These are phyloP conservation scores for Hydriomena furcata DNA, from an alignment of 2,888 invertebrate genomes.

Conservation along the genomic window DNA sequence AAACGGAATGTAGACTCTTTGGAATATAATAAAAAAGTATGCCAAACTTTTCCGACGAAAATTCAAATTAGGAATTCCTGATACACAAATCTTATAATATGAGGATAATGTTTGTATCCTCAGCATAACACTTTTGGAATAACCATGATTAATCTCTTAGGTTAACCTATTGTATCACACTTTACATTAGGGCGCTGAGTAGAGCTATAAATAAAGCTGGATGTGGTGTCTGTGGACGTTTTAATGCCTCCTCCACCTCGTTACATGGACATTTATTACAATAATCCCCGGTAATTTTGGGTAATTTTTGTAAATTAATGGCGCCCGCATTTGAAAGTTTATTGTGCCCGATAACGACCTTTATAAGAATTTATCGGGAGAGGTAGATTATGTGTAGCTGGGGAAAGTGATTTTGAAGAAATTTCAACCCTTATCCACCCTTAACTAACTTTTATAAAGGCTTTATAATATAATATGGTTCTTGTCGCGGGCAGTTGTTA, in stretches of 20 bases:
- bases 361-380: conserved; percentile 18
- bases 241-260: conserved; percentile 49
- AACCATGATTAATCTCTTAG: not conserved
- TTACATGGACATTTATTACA: conserved; percentile 51
- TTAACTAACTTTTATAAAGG: too few species aligned
- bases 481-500: too few species aligned
- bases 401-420: conserved; percentile 1
- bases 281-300: conserved; percentile 55
- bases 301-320: conserved; percentile 47
- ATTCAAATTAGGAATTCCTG: too few species aligned
- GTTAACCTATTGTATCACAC: conserved; percentile 10
- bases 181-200: conserved; percentile 37
- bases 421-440: too few species aligned
- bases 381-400: not conserved
- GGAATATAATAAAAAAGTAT: too few species aligned
- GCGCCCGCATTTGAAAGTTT: conserved; percentile 24
- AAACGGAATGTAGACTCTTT: too few species aligned
- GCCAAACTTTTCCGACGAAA: too few species aligned
- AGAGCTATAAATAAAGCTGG: conserved; percentile 43
- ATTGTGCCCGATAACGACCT: conserved; percentile 8
- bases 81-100: too few species aligned
- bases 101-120: too few species aligned
- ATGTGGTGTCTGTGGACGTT: conserved; percentile 45
- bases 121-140: too few species aligned
- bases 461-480: too few species aligned